These are phyloP conservation scores for Ypsolopha sequella DNA, from an alignment of 2,888 invertebrate genomes.

Conservation along the genomic window DNA sequence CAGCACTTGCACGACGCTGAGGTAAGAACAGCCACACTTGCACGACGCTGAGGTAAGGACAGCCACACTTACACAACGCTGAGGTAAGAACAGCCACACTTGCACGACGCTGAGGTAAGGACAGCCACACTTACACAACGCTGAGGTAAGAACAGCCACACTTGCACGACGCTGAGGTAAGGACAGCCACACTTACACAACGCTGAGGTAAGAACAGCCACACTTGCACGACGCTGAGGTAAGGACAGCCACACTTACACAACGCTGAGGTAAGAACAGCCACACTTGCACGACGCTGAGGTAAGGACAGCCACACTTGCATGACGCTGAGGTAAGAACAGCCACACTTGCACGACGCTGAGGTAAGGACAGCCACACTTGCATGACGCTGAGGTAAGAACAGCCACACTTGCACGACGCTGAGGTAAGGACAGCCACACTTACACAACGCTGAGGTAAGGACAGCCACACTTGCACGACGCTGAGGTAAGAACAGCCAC, in stretches of 20 bases:
- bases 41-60: neutral
- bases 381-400: no score
- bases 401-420: constrained; percentile 74
- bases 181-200: no score
- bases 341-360: neutral
- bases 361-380: neutral
- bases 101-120: constrained; percentile 12
- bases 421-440: constrained; percentile 43
- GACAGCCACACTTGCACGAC: no score
- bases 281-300: no score
- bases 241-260: neutral
- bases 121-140: constrained; percentile 73
- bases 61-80: constrained; percentile 73
- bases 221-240: constrained; percentile 77
- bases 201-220: no score
- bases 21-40: constrained; percentile 24
- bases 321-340: constrained; percentile 73
- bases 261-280: neutral
- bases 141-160: constrained; percentile 55
- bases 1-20: constrained; percentile 75
- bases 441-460: neutral
- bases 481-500: constrained; percentile 63
- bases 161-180: neutral
- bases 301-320: constrained; percentile 63
- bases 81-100: constrained; percentile 43